Evolutionary conservation across 2,888 invertebrate species (phyloP).

Genomic region (Clusia tigrina): DNA sequence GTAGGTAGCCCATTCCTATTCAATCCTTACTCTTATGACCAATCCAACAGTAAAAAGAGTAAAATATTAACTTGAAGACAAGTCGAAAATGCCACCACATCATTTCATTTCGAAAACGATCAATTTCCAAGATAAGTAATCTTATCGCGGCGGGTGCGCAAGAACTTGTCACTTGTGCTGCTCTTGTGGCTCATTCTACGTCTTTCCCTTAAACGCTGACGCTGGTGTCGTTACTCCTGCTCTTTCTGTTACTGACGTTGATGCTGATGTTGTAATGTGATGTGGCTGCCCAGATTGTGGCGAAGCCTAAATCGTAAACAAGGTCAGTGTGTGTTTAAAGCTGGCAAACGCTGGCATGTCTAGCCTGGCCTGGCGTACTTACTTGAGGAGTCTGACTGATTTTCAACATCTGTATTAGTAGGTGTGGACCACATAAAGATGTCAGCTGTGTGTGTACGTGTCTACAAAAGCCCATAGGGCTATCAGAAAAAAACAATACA

Average conservation of each 20-base stretch:
- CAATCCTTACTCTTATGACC: slow-evolving; percentile 14
- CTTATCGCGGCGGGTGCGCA: slow-evolving; percentile 44
- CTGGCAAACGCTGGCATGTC: neutral
- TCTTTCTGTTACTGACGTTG: neutral
- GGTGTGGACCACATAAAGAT: slow-evolving; percentile 34
- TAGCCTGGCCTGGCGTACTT: neutral
- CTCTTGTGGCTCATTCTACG: slow-evolving; percentile 8
- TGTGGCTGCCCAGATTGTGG: neutral
- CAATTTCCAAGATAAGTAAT: slow-evolving; percentile 56
- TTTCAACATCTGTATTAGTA: slow-evolving; percentile 41
- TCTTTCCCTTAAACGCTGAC: neutral
- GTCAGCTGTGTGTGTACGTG: slow-evolving; percentile 17
- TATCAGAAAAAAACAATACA: neutral
- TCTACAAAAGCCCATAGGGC: neutral
- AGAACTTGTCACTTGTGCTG: slow-evolving; percentile 37
- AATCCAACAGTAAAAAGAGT: slow-evolving; percentile 46
- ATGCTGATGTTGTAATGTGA: slow-evolving; percentile 1
- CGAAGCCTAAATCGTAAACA: neutral
- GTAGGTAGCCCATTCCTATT: slow-evolving; percentile 13
- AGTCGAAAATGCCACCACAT: slow-evolving; percentile 61
- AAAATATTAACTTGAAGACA: slow-evolving; percentile 61
- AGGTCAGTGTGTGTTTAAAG: slow-evolving; percentile 2
- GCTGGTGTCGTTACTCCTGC: neutral
- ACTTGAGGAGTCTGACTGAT: neutral
- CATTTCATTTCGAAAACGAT: slow-evolving; percentile 61